phyloP scores from a whole-genome alignment of 2,888 invertebrate genomes.

The Drosophila kanekoi region DNA sequence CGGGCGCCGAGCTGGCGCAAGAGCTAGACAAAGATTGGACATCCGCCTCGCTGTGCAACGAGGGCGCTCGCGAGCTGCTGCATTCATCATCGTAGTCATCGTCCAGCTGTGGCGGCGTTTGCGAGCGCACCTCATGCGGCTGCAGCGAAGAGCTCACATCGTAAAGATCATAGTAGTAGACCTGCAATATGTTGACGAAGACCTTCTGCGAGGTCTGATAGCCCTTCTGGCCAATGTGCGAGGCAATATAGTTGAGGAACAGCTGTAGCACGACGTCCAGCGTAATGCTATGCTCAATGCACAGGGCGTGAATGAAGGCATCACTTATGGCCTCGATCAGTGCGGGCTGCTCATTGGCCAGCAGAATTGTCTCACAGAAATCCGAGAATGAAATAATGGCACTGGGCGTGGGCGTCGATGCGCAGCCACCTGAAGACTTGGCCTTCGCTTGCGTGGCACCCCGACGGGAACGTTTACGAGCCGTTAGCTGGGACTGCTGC shows the following conservation, averaged over 20 bases:
- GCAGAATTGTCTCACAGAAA: slow-evolving; percentile 82
- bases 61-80: slow-evolving; percentile 76
- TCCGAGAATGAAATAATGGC: slow-evolving; percentile 83
- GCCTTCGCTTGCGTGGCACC: slow-evolving; percentile 19
- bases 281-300: slow-evolving; percentile 82
- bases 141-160: slow-evolving; percentile 79
- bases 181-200: slow-evolving; percentile 86
- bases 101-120: slow-evolving; percentile 77
- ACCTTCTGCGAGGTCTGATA: slow-evolving; percentile 85
- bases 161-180: slow-evolving; percentile 85
- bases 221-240: slow-evolving; percentile 87
- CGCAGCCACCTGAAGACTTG: slow-evolving; percentile 25
- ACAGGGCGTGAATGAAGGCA: slow-evolving; percentile 83
- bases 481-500: slow-evolving; percentile 17
- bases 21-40: slow-evolving; percentile 81
- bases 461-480: slow-evolving; percentile 38
- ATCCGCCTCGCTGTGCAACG: slow-evolving; percentile 79
- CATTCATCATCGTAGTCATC: slow-evolving; percentile 74
- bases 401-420: slow-evolving; percentile 44
- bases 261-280: slow-evolving; percentile 86
- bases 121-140: slow-evolving; percentile 73
- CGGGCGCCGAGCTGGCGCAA: slow-evolving; percentile 74
- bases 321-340: slow-evolving; percentile 84
- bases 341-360: slow-evolving; percentile 77
- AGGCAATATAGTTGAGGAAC: slow-evolving; percentile 89